phyloP scores from a whole-genome alignment of 2,113 vertebrate species.

The Pandion haliaetus region DNA sequence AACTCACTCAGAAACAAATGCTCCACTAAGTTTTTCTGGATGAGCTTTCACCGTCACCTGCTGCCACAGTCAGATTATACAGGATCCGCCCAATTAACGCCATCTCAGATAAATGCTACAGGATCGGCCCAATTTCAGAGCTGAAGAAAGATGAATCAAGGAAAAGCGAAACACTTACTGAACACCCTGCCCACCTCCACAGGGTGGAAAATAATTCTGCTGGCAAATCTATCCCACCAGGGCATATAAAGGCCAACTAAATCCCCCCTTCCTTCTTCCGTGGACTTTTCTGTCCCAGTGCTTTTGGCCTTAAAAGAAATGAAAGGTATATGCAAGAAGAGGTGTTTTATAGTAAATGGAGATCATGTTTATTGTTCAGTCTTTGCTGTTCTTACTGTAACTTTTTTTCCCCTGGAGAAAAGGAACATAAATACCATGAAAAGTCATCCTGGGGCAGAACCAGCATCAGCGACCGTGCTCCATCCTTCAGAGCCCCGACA shows the following conservation, averaged over 20 bases:
- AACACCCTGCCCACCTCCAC: not conserved
- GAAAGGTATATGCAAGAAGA: not conserved
- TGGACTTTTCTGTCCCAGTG: not conserved
- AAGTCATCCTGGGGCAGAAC: not conserved
- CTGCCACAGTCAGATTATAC: not conserved
- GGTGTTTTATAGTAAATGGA: not conserved
- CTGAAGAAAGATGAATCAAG: not conserved
- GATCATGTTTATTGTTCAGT: not conserved
- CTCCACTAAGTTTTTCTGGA: not conserved
- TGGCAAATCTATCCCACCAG: not conserved
- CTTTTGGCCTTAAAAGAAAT: not conserved
- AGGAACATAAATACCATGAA: not conserved
- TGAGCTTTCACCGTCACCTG: not conserved
- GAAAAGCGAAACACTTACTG: not conserved
- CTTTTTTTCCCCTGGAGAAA: not conserved
- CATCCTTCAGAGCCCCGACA: not conserved
- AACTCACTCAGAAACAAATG: not conserved
- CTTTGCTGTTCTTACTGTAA: not conserved
- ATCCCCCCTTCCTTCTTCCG: not conserved
- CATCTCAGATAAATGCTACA: not conserved
- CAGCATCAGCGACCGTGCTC: rapidly evolving
- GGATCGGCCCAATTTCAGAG: not conserved
- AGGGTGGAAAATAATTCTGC: not conserved
- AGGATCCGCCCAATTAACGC: not conserved
- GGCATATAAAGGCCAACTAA: not conserved